Evolutionary conservation across 2,888 invertebrate genomes (phyloP).

Genomic region (Noctuana brunneofusca): DNA sequence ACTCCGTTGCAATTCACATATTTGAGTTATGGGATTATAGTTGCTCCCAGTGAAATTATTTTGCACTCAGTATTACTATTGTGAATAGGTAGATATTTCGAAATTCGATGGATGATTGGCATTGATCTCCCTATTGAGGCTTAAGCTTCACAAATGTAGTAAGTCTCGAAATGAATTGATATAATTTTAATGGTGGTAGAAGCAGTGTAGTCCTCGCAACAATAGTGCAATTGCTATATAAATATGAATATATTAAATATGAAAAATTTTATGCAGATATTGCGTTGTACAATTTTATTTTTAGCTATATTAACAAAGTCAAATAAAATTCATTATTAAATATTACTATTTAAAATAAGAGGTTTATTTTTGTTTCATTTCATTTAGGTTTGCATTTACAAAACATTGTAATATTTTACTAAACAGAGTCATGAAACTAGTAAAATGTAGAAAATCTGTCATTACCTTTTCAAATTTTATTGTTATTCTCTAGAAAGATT

Average conservation of each 20-base stretch:
- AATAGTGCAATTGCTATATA: constrained; percentile 80
- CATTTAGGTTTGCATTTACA: constrained; percentile 65
- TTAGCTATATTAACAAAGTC: constrained; percentile 76
- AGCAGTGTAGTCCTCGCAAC: constrained; percentile 80
- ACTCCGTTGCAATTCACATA: constrained; percentile 59
- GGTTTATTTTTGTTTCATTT: constrained; percentile 72
- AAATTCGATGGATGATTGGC: constrained; percentile 66
- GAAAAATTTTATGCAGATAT: constrained; percentile 76
- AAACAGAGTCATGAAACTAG: constrained; percentile 43
- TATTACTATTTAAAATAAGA: constrained; percentile 76
- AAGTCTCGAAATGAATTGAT: constrained; percentile 64
- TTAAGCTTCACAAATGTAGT: constrained; percentile 58
- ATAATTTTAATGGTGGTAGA: constrained; percentile 67
- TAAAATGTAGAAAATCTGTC: constrained; percentile 33
- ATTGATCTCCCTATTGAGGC: constrained; percentile 71
- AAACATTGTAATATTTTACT: constrained; percentile 50
- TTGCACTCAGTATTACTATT: constrained; percentile 78
- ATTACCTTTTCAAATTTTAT: constrained; percentile 35
- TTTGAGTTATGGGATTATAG: constrained; percentile 51
- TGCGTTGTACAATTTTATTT: constrained; percentile 82
- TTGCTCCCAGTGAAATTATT: constrained; percentile 72
- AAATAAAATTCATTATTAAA: constrained; percentile 78
- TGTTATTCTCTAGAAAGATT: constrained; percentile 37
- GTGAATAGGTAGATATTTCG: constrained; percentile 65
- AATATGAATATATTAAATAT: constrained; percentile 61